Evolutionary conservation across 2,888 invertebrate species (phyloP), one percentile per base, ranked within the genome.

Genomic region (Macroteleia sp.): DNA sequence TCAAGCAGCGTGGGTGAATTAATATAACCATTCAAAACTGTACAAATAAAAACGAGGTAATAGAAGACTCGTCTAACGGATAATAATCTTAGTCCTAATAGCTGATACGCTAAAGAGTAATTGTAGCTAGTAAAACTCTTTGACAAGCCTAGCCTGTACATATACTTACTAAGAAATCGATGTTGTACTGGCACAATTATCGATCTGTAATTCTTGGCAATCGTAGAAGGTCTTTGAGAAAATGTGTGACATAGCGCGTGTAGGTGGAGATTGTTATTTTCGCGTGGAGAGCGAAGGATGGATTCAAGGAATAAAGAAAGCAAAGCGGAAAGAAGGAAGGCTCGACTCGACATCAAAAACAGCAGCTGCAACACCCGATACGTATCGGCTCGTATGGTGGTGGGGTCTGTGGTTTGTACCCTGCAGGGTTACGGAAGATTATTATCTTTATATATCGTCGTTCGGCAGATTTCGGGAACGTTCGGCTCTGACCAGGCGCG

Each of bases 341-440:
- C 50, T 66, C 69, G 71, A 44, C 48, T 74, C 71, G 77, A 54
- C 76, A 74, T 77, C 85, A 87, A 85, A 88, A 88, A 86, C 88
- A 89, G 90, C 89, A 89, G 89, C 90, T 89, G 90, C 89, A 88
- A 86, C 88, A 88, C 83, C 85, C 90, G 88, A 90, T 90, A 88
- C 83, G 86, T 85, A 85, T 85, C 85, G 81, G 79, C 64, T 71
- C 79, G 78, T 76, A 67, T 50, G 73, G 73, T 73, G 79, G 71
- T 78, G 59, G 75, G 78, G 75, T 75, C 75, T 75, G 74, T 56
- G 71, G 85, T 75, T 81, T 84, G 82, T 83, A 81, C 85, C 84
- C 80, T 82, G 82, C 70, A 79, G 85, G 85, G 83, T 81, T 82
- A 78, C 73, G 80, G 82, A 81, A 88, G 87, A 87, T 89, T 85